Conservation (phyloP, 2,888 invertebrate genomes). For the Acleris laterana region DNA sequence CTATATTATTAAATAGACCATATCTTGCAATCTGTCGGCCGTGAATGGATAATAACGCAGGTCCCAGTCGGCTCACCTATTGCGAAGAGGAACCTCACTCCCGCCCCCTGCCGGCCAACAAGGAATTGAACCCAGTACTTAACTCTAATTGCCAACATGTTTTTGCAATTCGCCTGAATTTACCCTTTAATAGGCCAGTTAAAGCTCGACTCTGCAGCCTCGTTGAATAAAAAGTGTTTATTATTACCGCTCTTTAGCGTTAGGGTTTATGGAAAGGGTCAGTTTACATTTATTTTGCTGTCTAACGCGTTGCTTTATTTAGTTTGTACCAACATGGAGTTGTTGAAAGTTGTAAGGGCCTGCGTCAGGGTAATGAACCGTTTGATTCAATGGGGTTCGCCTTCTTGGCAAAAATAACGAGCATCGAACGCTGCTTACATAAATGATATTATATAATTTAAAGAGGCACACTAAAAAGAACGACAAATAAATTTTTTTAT, state of each 20-base stretch:
- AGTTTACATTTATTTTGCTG: conserved; percentile 33
- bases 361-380: conserved; percentile 26
- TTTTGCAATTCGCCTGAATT: conserved; percentile 64
- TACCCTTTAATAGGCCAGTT: conserved; percentile 58
- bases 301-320: conserved; percentile 25
- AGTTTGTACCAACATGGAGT: conserved; percentile 22
- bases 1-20: conserved; percentile 71
- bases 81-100: conserved; percentile 59
- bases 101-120: conserved; percentile 61
- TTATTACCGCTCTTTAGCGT: conserved; percentile 31
- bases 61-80: conserved; percentile 56
- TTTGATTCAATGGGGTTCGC: conserved; percentile 27
- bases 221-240: conserved; percentile 41
- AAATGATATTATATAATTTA: conserved; percentile 29
- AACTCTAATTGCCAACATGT: conserved; percentile 69
- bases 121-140: conserved; percentile 66
- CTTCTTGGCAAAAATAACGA: conserved; percentile 31
- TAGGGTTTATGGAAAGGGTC: conserved; percentile 34
- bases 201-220: conserved; percentile 40
- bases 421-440: conserved; percentile 17
- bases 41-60: conserved; percentile 70
- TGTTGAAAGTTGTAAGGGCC: conserved; percentile 26
- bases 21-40: conserved; percentile 68
- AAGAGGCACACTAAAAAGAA: conserved; percentile 7
- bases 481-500: background rate